Base-by-base conservation (phyloP, 2,888 invertebrate genomes). In the Perithous albicinctus region DNA sequence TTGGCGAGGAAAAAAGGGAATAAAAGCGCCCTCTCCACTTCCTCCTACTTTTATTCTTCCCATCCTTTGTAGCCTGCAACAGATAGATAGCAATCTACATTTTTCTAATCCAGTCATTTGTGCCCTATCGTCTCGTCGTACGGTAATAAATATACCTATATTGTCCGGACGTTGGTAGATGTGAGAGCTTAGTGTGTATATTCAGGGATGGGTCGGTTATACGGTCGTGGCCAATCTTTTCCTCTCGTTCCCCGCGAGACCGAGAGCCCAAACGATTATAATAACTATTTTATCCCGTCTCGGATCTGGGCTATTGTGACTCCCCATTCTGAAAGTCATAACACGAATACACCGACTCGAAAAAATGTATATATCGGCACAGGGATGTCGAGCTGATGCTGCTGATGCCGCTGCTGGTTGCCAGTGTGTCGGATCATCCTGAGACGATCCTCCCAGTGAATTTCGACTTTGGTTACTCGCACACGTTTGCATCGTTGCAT, bases 241-340 rank as follows among this genome's bases (percentile, higher is more conserved):
- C 32, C 32, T 43, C 29, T 41, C 26, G 59, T 18, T 20, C 54
- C 80, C 86, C 89, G 43, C 54, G 35, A 38, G 20, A 56, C 43
- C 59, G 59, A 75, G 87, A 87, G 87, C 88, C 89, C 90, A 90
- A 91, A 91, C 91, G 91, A 92, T 92, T 92, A 92, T 92, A 92
- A 92, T 92, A 92, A 92, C 92, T 92, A 92, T 92, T 92, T 92
- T 92, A 92, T 92, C 92, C 90, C 89, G 89, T 89, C 89, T 83
- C 87, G 88, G 91, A 92, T 92, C 92, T 92, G 91, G 90, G 86
- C 91, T 91, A 92, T 92, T 92, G 92, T 92, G 90, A 88, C 87
- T 91, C 87, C 89, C 92, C 90, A 90, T 91, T 92, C 90, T 91
- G 89, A 92, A 91, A 92, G 92, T 92, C 92, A 92, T 92, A 92